Evolutionary conservation across 2,113 vertebrate genomes (phyloP).

Genomic region (Suricata suricatta): DNA sequence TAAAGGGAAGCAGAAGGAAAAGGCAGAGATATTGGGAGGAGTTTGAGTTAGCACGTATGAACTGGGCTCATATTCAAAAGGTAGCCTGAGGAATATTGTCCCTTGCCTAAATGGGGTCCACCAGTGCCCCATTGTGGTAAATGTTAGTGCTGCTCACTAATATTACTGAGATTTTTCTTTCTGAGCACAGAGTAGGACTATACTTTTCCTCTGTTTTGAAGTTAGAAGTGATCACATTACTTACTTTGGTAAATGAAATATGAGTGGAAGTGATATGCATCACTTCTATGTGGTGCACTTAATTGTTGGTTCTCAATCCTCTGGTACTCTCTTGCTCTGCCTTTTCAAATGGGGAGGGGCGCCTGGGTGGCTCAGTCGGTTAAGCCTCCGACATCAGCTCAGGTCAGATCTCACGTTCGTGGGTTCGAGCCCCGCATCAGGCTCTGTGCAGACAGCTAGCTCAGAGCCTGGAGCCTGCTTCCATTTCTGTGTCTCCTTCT

Average conservation of each 20-base stretch:
- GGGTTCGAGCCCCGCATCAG: no score
- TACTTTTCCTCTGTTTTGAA: constrained; percentile 33
- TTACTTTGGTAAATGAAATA: background rate
- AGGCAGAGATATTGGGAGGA: background rate
- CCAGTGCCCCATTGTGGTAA: background rate
- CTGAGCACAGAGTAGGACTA: background rate
- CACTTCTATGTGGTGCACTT: background rate
- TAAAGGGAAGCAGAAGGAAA: background rate
- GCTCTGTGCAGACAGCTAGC: no score
- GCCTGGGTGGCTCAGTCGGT: no score
- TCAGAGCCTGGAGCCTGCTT: no score
- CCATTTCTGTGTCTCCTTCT: no score
- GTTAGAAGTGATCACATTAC: background rate
- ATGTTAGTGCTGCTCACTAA: background rate
- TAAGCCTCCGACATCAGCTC: no score
- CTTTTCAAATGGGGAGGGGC: background rate
- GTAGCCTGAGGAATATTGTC: background rate
- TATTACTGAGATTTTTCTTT: background rate
- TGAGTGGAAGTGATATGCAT: background rate
- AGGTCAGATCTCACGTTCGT: no score
- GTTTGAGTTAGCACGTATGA: background rate
- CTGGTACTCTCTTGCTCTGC: background rate
- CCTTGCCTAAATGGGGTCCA: background rate
- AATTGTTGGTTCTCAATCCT: background rate
- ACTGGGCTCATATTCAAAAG: background rate